A percentile compares a stretch with the other conserved stretches of the same genome.
Conservation (phyloP, 2,113 vertebrate genomes). For the Montifringilla adamsi region DNA sequence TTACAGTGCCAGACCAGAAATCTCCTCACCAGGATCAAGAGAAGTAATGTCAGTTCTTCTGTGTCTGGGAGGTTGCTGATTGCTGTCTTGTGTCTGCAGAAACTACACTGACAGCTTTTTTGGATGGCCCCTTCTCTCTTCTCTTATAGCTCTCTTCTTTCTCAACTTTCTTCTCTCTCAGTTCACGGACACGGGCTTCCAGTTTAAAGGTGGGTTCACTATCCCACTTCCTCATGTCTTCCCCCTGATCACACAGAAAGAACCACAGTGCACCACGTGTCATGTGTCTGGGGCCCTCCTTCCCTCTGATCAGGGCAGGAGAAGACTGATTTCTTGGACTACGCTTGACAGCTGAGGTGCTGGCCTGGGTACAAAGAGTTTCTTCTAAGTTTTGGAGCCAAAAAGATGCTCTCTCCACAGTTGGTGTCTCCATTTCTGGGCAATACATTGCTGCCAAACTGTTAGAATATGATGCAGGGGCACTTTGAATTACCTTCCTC, state of each 20-base stretch:
- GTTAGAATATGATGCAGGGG: not conserved
- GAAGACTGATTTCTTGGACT: not conserved
- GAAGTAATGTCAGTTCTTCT: not conserved
- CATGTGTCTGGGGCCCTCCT: not conserved
- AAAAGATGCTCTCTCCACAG: not conserved
- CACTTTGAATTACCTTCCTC: not conserved
- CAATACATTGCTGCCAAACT: not conserved
- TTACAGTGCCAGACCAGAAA: not conserved
- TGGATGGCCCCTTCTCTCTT: not conserved
- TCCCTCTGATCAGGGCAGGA: not conserved
- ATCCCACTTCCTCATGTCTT: slow-evolving; percentile 6
- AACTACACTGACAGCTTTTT: not conserved
- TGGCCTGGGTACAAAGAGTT: not conserved
- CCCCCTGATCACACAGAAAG: not conserved
- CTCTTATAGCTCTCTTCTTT: not conserved
- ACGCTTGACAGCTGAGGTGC: not conserved
- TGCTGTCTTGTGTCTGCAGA: not conserved
- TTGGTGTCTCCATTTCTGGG: not conserved
- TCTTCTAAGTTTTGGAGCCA: not conserved
- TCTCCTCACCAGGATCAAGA: not conserved
- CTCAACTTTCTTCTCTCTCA: not conserved
- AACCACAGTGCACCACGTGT: not conserved
- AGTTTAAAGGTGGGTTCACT: not conserved
- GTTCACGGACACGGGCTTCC: not conserved
- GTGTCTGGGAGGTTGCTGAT: not conserved